Conservation (phyloP, 2,113 vertebrate genomes). For the Holacanthus passer region DNA sequence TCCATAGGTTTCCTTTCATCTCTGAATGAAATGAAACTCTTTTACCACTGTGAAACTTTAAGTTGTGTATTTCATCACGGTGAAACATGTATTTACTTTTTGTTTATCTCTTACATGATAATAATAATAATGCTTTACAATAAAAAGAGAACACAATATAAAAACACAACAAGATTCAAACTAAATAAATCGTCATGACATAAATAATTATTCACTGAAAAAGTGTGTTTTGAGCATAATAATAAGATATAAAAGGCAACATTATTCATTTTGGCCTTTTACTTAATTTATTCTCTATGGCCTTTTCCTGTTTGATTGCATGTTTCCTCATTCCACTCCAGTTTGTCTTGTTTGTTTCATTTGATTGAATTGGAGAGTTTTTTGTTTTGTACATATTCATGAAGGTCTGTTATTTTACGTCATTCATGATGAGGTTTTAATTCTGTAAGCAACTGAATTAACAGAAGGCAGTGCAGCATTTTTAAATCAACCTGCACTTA, state of each 20-base stretch:
- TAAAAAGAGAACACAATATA: not conserved
- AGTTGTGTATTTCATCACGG: conserved; percentile 5
- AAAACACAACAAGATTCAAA: not conserved
- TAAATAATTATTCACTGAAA: not conserved
- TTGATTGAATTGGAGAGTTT: not conserved
- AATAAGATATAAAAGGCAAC: not conserved
- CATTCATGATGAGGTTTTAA: not conserved
- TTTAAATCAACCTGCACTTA: not conserved
- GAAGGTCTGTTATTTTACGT: not conserved
- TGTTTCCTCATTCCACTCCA: not conserved
- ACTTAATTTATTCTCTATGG: not conserved
- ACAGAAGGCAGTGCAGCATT: not conserved
- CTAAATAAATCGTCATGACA: not conserved
- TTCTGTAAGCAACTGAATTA: not conserved
- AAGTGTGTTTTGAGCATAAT: not conserved
- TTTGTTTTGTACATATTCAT: not conserved
- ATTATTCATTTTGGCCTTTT: not conserved
- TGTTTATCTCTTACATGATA: not conserved
- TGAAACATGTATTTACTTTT: not conserved
- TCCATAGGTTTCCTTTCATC: not conserved
- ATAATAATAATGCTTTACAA: not conserved
- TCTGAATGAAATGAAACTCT: not conserved
- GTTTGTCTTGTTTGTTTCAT: not conserved
- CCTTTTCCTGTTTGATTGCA: not conserved
- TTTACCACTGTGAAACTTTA: not conserved